A percentile compares a stretch with the other conserved stretches of the same genome.
phyloP scores from a whole-genome alignment of 2,888 invertebrate genomes.

The Neoascia interrupta region DNA sequence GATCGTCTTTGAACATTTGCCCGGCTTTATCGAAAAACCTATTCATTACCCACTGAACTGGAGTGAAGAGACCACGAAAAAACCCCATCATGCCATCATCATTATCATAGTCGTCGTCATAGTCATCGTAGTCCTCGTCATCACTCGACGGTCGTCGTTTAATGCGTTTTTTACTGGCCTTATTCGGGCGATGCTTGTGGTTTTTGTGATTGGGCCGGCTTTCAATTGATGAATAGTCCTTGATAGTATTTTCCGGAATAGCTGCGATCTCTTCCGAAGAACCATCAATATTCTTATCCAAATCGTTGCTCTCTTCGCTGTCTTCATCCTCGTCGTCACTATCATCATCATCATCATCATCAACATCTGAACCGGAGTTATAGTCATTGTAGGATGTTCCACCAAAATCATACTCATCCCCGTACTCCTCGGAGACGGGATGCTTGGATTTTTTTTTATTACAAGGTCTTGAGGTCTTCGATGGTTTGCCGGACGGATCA shows the following conservation, averaged over 20 bases:
- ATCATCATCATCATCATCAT: constrained; percentile 67
- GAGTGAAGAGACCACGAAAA: constrained; percentile 77
- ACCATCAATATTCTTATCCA: constrained; percentile 49
- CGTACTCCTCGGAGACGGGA: constrained; percentile 27
- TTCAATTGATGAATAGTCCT: constrained; percentile 28
- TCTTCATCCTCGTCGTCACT: no score
- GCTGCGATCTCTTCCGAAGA: constrained; percentile 57
- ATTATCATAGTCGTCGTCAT: constrained; percentile 71
- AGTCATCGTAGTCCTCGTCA: constrained; percentile 74
- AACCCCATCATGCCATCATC: constrained; percentile 73
- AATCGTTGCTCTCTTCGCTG: neutral
- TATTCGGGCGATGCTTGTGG: constrained; percentile 28
- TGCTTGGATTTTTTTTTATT: constrained; percentile 32
- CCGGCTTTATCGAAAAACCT: constrained; percentile 73
- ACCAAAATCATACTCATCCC: constrained; percentile 69
- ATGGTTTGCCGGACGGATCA: neutral
- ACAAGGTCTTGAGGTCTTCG: neutral
- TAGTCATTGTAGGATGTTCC: constrained; percentile 45
- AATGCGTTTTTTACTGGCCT: constrained; percentile 43
- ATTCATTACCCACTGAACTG: constrained; percentile 75
- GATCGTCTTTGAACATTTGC: constrained; percentile 56
- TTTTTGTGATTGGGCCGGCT: no score
- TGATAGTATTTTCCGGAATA: constrained; percentile 33
- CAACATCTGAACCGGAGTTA: constrained; percentile 7
- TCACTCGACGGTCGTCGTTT: constrained; percentile 71